These are phyloP conservation scores for Argopecten irradians DNA, from an alignment of 1,140 invertebrate species.

Conservation along the genomic window DNA sequence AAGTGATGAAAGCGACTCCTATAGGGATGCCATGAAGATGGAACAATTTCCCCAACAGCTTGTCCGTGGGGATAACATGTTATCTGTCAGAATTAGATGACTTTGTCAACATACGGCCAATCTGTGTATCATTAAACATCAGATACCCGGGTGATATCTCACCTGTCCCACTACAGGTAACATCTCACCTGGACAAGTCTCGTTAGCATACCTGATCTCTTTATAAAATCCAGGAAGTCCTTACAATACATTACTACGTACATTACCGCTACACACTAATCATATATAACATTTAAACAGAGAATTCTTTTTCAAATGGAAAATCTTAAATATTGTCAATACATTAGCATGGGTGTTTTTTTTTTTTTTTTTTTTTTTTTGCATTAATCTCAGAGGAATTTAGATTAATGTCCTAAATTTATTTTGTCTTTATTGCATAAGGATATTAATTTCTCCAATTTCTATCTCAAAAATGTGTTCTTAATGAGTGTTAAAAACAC, in stretches of 20 bases:
- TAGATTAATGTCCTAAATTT: no score
- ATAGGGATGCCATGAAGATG: neutral
- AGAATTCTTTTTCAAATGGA: neutral
- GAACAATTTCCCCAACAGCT: constrained; percentile 13
- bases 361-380: no score
- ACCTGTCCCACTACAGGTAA: neutral
- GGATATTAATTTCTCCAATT: no score
- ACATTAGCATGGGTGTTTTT: no score
- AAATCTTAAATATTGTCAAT: neutral
- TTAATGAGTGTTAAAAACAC: no score
- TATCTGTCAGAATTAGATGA: neutral
- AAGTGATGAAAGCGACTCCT: neutral
- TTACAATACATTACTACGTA: neutral
- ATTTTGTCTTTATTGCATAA: no score
- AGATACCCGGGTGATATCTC: constrained; percentile 15
- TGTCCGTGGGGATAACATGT: constrained; percentile 6
- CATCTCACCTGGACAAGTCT: neutral
- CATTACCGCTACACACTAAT: neutral
- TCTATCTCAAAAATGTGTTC: no score
- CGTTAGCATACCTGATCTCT: neutral
- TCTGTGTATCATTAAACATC: constrained; percentile 11
- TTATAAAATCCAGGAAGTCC: neutral
- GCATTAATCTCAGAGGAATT: no score
- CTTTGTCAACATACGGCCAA: neutral
- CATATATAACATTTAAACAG: neutral